A percentile compares a stretch with the other conserved stretches of the same genome.
phyloP scores from a whole-genome alignment of 2,113 vertebrate genomes.

The Petaurus breviceps region DNA sequence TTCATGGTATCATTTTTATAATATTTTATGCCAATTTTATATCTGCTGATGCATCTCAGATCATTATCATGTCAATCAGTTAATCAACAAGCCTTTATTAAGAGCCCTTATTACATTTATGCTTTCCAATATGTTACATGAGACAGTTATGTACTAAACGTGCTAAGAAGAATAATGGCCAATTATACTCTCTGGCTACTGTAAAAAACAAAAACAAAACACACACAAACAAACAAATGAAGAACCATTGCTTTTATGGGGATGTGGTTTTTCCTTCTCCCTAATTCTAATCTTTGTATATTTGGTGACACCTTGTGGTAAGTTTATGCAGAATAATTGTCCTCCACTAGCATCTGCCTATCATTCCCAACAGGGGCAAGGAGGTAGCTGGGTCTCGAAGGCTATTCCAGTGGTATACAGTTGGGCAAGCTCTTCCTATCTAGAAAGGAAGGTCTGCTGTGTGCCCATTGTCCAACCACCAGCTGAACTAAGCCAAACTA shows the following conservation, averaged over 20 bases:
- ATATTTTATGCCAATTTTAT: not conserved
- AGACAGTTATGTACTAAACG: not conserved
- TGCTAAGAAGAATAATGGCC: not conserved
- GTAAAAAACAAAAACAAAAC: not conserved
- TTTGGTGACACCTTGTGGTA: constrained; percentile 79
- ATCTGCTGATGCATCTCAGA: not conserved
- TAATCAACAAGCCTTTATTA: not conserved
- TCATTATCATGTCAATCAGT: not conserved
- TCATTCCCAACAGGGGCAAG: not conserved
- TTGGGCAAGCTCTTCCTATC: not conserved
- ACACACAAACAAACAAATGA: not conserved
- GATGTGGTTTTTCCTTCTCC: not conserved
- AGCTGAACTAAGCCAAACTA: not conserved
- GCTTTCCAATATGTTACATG: not conserved
- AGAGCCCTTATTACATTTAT: not conserved
- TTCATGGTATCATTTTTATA: not conserved
- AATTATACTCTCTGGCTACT: not conserved
- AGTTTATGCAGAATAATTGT: fast-evolving
- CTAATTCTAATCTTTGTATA: constrained; percentile 42
- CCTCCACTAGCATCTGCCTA: not conserved
- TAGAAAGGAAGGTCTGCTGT: not conserved
- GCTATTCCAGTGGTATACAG: not conserved
- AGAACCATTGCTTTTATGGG: not conserved
- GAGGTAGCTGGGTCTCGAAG: not conserved
- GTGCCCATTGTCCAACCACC: not conserved